phyloP scores from a whole-genome alignment of 2,113 vertebrate species.

The Datnioides undecimradiatus region DNA sequence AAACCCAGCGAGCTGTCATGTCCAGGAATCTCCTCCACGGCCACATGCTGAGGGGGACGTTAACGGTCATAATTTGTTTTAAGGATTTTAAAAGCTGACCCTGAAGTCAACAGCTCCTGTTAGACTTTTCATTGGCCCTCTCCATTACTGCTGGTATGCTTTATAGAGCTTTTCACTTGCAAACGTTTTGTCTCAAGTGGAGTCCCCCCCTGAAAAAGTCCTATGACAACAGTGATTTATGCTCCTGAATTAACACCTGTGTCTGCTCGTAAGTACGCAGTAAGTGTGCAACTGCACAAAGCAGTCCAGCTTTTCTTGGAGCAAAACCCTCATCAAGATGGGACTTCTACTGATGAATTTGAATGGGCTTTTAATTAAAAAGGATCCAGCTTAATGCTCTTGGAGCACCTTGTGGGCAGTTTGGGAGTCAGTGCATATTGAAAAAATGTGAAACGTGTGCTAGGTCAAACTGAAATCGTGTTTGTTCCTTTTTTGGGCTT shows the following conservation, averaged over 20 bases:
- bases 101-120: slow-evolving; percentile 16
- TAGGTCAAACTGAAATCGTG: not conserved
- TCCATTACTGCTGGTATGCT: slow-evolving; percentile 45
- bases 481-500: not conserved
- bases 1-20: slow-evolving; percentile 48
- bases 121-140: slow-evolving; percentile 30
- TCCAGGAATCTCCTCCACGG: slow-evolving; percentile 50
- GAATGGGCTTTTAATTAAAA: slow-evolving; percentile 48
- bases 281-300: slow-evolving; percentile 25
- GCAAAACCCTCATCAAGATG: not conserved
- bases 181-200: slow-evolving; percentile 56
- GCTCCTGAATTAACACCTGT: slow-evolving; percentile 43
- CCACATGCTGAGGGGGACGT: slow-evolving; percentile 28
- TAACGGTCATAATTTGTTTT: slow-evolving; percentile 54
- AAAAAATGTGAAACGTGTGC: slow-evolving; percentile 65
- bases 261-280: slow-evolving; percentile 11
- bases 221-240: slow-evolving; percentile 58
- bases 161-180: slow-evolving; percentile 54
- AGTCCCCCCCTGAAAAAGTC: slow-evolving; percentile 41
- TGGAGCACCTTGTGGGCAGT: slow-evolving; percentile 15
- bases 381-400: slow-evolving; percentile 34
- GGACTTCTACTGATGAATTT: slow-evolving; percentile 18
- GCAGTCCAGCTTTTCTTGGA: not conserved
- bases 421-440: not conserved
- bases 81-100: slow-evolving; percentile 61